Conservation (phyloP, 2,888 invertebrate genomes). For the Zeuzera pyrina region DNA sequence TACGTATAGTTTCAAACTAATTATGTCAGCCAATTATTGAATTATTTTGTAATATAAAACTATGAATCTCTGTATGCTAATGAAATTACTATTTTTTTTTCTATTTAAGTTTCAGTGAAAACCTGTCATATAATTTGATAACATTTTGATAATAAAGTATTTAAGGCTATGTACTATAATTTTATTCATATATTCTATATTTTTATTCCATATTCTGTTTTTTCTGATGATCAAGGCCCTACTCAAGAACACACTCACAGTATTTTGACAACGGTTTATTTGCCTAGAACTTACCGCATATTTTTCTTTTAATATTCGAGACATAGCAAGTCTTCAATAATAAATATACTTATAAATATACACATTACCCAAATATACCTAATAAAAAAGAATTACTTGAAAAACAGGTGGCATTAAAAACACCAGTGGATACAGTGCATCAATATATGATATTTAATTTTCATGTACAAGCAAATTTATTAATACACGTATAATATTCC, state of each 20-base stretch:
- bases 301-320: conserved; percentile 64
- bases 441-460: conserved; percentile 84
- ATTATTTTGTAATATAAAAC: too few relatives aligned
- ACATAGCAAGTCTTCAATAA: conserved; percentile 59
- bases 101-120: too few relatives aligned
- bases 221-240: too few relatives aligned
- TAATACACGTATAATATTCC: conserved; percentile 67
- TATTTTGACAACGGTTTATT: conserved; percentile 66
- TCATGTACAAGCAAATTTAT: conserved; percentile 84
- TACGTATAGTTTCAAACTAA: too few relatives aligned
- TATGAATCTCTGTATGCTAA: too few relatives aligned
- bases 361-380: conserved; percentile 68
- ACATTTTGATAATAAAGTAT: too few relatives aligned
- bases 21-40: too few relatives aligned
- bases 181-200: too few relatives aligned
- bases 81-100: too few relatives aligned
- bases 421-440: conserved; percentile 77
- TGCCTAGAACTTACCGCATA: conserved; percentile 64
- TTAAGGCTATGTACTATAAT: too few relatives aligned
- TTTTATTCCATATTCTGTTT: too few relatives aligned
- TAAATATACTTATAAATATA: conserved; percentile 71
- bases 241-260: conserved; percentile 54
- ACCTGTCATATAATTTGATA: too few relatives aligned
- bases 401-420: conserved; percentile 68
- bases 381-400: conserved; percentile 47